Conservation (phyloP, 2,113 vertebrate genomes). For the Cynocephalus volans region DNA sequence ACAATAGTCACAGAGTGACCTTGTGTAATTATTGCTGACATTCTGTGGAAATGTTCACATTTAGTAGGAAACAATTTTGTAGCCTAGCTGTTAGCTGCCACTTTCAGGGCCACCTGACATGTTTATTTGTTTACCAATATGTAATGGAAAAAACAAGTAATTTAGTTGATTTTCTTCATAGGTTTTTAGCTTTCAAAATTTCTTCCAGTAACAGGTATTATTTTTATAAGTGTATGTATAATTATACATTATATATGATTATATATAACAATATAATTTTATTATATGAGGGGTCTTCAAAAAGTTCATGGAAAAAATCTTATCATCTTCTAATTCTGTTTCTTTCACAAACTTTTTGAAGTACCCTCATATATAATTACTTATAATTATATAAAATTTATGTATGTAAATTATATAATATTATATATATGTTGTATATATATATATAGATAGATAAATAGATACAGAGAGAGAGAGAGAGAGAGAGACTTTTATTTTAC, state of each 20-base stretch:
- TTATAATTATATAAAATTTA: not conserved
- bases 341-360: too few relatives aligned
- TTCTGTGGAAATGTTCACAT: not conserved
- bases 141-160: not conserved
- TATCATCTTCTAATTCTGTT: too few relatives aligned
- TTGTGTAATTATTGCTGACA: not conserved
- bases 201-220: not conserved
- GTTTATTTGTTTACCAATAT: not conserved
- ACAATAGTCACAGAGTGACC: not conserved
- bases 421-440: not conserved
- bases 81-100: not conserved
- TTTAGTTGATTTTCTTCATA: not conserved
- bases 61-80: not conserved
- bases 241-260: not conserved
- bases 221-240: not conserved
- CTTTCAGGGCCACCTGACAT: not conserved
- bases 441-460: not conserved
- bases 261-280: not conserved
- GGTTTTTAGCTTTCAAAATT: not conserved
- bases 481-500: not conserved
- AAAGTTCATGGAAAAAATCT: too few relatives aligned
- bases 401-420: not conserved
- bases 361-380: not conserved
- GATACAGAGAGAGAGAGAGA: accelerated
- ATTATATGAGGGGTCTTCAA: not conserved